Percentiles rank a stretch among this genome's conserved stretches.
Evolutionary conservation across 1,140 invertebrate genomes (phyloP).

Genomic region (Pteromalus puparum): DNA sequence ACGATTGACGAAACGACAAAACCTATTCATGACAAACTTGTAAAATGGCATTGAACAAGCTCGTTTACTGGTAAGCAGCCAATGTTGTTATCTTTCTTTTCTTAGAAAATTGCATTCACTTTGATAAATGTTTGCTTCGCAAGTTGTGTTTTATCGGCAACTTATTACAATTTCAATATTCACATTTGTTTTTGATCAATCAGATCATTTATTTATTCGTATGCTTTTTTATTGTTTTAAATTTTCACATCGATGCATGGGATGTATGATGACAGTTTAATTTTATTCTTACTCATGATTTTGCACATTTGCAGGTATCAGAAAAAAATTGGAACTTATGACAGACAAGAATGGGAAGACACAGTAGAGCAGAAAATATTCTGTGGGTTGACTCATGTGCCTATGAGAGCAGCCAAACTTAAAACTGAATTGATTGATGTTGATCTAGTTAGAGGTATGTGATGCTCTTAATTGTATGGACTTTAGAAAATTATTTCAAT

Average conservation of each 20-base stretch:
- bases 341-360: constrained; percentile 97
- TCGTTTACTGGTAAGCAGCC: constrained; percentile 67
- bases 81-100: not conserved
- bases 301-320: constrained; percentile 82
- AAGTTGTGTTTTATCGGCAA: too few relatives aligned
- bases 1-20: not conserved
- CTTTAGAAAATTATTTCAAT: constrained; percentile 38
- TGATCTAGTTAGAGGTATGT: constrained; percentile 87
- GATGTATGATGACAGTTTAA: not conserved
- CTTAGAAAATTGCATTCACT: not conserved
- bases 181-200: not conserved
- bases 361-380: constrained; percentile 93
- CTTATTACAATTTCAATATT: not conserved
- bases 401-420: constrained; percentile 90
- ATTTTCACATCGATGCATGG: not conserved
- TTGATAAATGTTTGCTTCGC: too few relatives aligned
- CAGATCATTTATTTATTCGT: not conserved
- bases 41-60: constrained; percentile 66
- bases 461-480: constrained; percentile 36
- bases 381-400: constrained; percentile 88
- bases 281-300: constrained; percentile 18
- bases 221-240: not conserved
- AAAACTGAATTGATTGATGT: constrained; percentile 97
- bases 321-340: constrained; percentile 96
- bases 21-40: not conserved